A percentile compares a stretch with the other conserved stretches of the same genome.
phyloP scores from a whole-genome alignment of 2,113 vertebrate genomes.

The Hiodon alosoides region DNA sequence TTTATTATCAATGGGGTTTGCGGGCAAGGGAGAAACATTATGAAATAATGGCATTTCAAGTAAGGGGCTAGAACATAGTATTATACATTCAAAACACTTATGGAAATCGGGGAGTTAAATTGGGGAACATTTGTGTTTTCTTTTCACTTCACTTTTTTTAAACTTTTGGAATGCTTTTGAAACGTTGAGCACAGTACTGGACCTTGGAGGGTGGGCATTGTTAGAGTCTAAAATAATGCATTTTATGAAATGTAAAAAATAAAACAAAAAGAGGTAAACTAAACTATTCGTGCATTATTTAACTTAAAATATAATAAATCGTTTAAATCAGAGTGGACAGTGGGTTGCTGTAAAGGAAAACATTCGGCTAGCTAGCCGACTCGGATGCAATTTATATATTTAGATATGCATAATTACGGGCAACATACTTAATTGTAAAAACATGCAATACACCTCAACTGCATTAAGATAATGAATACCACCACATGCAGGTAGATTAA shows the following conservation, averaged over 20 bases:
- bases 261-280: neutral
- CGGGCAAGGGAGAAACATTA: slow-evolving; percentile 1
- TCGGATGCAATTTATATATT: too few relatives aligned
- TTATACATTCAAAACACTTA: slow-evolving; percentile 22
- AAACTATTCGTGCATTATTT: neutral
- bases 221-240: slow-evolving; percentile 21
- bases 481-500: slow-evolving; percentile 14
- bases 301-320: neutral
- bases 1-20: slow-evolving; percentile 24
- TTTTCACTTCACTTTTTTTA: slow-evolving; percentile 41
- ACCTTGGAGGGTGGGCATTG: slow-evolving; percentile 44
- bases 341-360: neutral
- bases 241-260: neutral
- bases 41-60: neutral
- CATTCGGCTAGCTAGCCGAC: too few relatives aligned
- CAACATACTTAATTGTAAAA: neutral
- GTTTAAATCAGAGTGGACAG: neutral
- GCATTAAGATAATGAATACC: neutral
- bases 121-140: slow-evolving; percentile 53
- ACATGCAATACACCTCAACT: neutral
- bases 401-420: too few relatives aligned
- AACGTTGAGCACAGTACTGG: slow-evolving; percentile 54
- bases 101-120: slow-evolving; percentile 43
- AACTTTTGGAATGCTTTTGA: slow-evolving; percentile 67
- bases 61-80: slow-evolving; percentile 13